Conservation (phyloP, 2,888 invertebrate species). For the Strigamia maritima region DNA sequence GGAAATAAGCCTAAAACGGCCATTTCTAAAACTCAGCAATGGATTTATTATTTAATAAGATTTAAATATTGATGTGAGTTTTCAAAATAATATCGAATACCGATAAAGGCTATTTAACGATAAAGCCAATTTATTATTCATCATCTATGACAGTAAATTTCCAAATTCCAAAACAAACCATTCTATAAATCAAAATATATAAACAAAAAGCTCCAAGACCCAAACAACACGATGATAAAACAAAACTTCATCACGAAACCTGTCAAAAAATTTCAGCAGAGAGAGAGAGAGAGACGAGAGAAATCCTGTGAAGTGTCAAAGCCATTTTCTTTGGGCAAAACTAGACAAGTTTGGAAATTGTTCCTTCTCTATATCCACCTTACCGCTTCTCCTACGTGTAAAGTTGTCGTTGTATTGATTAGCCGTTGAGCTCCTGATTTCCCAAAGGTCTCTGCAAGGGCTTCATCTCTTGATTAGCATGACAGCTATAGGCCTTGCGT, state of each 20-base stretch:
- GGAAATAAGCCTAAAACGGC: too few species aligned
- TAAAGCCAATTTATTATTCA: too few species aligned
- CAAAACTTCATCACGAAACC: neutral
- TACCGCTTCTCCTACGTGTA: conserved; percentile 2
- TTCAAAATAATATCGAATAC: too few species aligned
- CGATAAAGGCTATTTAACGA: too few species aligned
- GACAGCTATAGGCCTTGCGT: conserved; percentile 34
- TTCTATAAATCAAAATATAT: neutral
- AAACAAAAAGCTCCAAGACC: neutral
- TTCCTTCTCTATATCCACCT: neutral
- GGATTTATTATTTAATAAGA: too few species aligned
- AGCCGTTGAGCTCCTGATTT: conserved; percentile 30
- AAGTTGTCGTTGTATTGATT: conserved; percentile 30
- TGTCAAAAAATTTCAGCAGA: neutral
- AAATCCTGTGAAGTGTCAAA: conserved; percentile 22
- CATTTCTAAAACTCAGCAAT: too few species aligned
- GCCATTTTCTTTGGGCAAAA: conserved; percentile 6
- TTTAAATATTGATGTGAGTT: too few species aligned
- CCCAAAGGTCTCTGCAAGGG: conserved; percentile 28
- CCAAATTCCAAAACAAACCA: neutral
- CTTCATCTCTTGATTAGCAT: conserved; percentile 32
- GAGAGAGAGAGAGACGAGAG: neutral
- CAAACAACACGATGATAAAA: neutral
- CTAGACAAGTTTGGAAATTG: conserved; percentile 23
- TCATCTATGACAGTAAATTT: too few species aligned